Percentiles rank a stretch among this genome's conserved stretches.
phyloP scores from a whole-genome alignment of 2,797 vertebrate species.

The Antennarius maculatus region DNA sequence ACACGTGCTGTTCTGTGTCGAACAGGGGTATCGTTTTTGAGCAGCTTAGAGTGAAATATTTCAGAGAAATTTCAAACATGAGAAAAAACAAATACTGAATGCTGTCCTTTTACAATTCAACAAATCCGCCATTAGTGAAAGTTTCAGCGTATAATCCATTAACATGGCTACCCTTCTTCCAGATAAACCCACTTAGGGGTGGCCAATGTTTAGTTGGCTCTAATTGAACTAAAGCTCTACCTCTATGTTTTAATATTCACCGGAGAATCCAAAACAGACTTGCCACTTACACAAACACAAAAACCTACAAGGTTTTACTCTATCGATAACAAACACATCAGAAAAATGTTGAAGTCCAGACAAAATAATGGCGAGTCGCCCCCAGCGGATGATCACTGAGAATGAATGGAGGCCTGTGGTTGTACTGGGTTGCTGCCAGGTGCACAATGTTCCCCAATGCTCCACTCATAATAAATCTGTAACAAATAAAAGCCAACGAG shows the following conservation, averaged over 20 bases:
- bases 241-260: conserved; percentile 53
- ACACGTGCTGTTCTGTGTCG: not conserved
- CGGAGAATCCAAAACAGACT: conserved; percentile 22
- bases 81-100: not conserved
- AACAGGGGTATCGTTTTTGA: not conserved
- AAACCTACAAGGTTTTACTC: not conserved
- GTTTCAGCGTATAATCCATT: conserved; percentile 1
- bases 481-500: conserved; percentile 31
- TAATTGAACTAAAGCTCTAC: conserved; percentile 54
- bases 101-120: not conserved
- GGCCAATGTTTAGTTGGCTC: conserved; percentile 34
- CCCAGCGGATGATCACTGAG: conserved; percentile 10
- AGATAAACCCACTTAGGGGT: not conserved
- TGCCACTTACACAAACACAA: conserved; percentile 5
- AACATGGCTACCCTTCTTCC: not conserved
- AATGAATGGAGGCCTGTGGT: conserved; percentile 11
- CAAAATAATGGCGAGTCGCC: not conserved
- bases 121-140: not conserved
- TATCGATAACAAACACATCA: not conserved
- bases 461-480: conserved; percentile 44
- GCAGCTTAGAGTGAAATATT: no score
- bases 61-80: no score
- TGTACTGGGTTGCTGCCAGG: conserved; percentile 41
- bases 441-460: conserved; percentile 38
- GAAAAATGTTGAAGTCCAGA: conserved; percentile 8